Evolutionary conservation across 2,797 vertebrate genomes (phyloP), one percentile per base, ranked within the genome.

Genomic region (Oreochromis mossambicus): DNA sequence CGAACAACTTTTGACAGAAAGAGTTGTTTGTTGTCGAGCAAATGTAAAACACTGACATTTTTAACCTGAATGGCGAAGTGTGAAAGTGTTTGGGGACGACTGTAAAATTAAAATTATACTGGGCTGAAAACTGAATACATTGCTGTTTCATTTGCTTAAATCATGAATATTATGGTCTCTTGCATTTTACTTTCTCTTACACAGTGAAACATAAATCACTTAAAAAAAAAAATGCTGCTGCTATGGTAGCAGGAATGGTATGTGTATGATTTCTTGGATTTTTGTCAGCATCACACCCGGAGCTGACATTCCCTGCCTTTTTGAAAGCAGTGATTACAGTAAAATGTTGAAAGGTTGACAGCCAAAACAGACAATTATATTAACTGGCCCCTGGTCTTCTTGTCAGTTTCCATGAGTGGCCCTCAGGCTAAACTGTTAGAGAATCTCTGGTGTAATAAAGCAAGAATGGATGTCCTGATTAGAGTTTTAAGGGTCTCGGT

Each of bases 311-410:
- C 73, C 21, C 41, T 87, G 79, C 82, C 84, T 85, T 83, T 88
- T 78, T 78, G 26, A 86, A 63, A 86, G 61, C 84, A 79, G 78
- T 82, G 88, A 88, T 91, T 92, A 94, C 83, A 82, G 81, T 78
- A 77, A 81, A 91, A 87, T 38, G 85, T 90, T 90, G 85, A 94
- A 86, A 89, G 87, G 87, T 88, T 93, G 91, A 91, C 90, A 93
- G 84, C 77, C 81, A 88, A 91, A 93, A 84, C 88, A 91, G 88
- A 91, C 83, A 91, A 92, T 94, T 90, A 90, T 85, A 82, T 92
- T 83, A 87, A 87, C 88, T 88, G 86, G 83, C 91, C 89, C 61
- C 83, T 89, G 88, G 92, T 90, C 82, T 82, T 89, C 76, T 50
- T 92, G 86, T 88, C 92, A 89, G 81, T 80, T 85, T 92, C 83